Evolutionary conservation across 1,140 invertebrate genomes (phyloP).

Genomic region (Penaeus indicus): DNA sequence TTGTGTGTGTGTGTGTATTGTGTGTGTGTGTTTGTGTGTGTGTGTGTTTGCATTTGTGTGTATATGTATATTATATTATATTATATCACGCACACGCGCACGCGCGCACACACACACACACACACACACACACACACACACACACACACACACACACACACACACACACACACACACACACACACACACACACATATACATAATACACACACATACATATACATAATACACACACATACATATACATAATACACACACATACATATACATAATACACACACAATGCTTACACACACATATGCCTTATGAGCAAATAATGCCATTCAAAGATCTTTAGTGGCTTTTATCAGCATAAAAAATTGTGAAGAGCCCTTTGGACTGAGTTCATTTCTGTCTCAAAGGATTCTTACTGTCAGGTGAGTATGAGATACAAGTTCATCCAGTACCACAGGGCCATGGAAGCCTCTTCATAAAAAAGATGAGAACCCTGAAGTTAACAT

Average conservation of each 20-base stretch:
- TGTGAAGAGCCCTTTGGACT: constrained; percentile 19
- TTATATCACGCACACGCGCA: too few relatives aligned
- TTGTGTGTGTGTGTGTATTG: too few relatives aligned
- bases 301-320: constrained; percentile 63
- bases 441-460: constrained; percentile 56
- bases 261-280: not conserved
- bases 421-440: constrained; percentile 38
- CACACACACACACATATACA: too few relatives aligned
- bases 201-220: too few relatives aligned
- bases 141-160: too few relatives aligned
- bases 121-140: too few relatives aligned
- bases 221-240: too few relatives aligned
- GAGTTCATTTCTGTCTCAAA: constrained; percentile 13
- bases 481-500: constrained; percentile 50
- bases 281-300: not conserved
- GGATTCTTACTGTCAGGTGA: constrained; percentile 52
- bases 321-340: constrained; percentile 52
- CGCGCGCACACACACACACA: too few relatives aligned
- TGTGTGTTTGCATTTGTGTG: too few relatives aligned
- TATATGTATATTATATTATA: too few relatives aligned
- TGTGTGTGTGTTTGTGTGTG: too few relatives aligned
- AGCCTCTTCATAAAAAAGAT: constrained; percentile 56
- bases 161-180: too few relatives aligned
- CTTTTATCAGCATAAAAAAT: constrained; percentile 1
- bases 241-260: not conserved